Percentiles rank a stretch among this genome's conserved stretches.
These are phyloP conservation scores for Ibidorhyncha struthersii DNA, from an alignment of 2,113 vertebrate genomes.

Conservation along the genomic window DNA sequence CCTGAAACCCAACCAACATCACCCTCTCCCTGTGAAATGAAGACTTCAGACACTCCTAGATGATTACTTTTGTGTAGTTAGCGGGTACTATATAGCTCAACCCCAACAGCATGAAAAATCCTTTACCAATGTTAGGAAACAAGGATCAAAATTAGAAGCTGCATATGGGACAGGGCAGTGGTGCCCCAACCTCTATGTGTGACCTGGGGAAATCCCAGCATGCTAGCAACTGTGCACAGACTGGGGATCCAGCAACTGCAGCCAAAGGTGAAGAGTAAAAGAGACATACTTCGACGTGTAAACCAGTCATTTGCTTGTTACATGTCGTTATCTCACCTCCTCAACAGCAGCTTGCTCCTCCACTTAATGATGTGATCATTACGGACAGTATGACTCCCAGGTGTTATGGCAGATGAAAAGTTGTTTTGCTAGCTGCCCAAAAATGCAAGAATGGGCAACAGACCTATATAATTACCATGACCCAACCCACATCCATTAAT, in stretches of 20 bases:
- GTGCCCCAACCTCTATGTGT: background rate
- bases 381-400: background rate
- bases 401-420: background rate
- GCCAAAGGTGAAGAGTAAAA: background rate
- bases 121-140: background rate
- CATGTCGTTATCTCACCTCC: background rate
- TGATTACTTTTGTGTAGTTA: background rate
- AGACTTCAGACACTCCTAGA: background rate
- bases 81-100: background rate
- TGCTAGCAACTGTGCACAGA: background rate
- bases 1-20: background rate
- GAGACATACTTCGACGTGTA: background rate
- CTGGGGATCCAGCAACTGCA: background rate
- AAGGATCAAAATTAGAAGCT: background rate
- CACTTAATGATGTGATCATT: background rate
- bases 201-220: background rate
- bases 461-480: background rate
- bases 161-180: background rate
- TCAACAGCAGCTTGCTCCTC: background rate
- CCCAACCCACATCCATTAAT: background rate
- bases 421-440: background rate
- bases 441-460: background rate
- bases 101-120: background rate
- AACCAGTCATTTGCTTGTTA: background rate
- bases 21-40: background rate